A percentile compares a stretch with the other conserved stretches of the same genome.
Conservation (phyloP, 2,113 vertebrate genomes). For the western clawed frog (Xenopus tropicalis) region UCB_Xtro_10.0 CM004446.2:18570001-18570500, state of each 20-base stretch:
- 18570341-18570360: slow-evolving; percentile 75
- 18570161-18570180: slow-evolving; percentile 96
- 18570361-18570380: slow-evolving; percentile 70
- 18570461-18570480: slow-evolving; percentile 72
- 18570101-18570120: slow-evolving; percentile 75
- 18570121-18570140: slow-evolving; percentile 90
- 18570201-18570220: slow-evolving; percentile 92
- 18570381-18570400: slow-evolving; percentile 74
- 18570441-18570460: slow-evolving; percentile 75
- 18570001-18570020: slow-evolving; percentile 72
- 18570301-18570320: slow-evolving; percentile 76
- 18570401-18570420: slow-evolving; percentile 88
- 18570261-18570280: slow-evolving; percentile 78
- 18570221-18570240: slow-evolving; percentile 89
- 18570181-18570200: slow-evolving; percentile 89
- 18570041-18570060: slow-evolving; percentile 77
- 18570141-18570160: slow-evolving; percentile 92
- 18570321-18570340: slow-evolving; percentile 72
- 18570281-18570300: slow-evolving; percentile 74
- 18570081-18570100: slow-evolving; percentile 75
- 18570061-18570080: slow-evolving; percentile 79
- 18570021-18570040: slow-evolving; percentile 70
- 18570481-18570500: slow-evolving; percentile 73
- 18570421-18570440: slow-evolving; percentile 68
- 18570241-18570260: slow-evolving; percentile 86